Evolutionary conservation across 2,797 vertebrate species (phyloP).

Genomic region (Champsocephalus gunnari): DNA sequence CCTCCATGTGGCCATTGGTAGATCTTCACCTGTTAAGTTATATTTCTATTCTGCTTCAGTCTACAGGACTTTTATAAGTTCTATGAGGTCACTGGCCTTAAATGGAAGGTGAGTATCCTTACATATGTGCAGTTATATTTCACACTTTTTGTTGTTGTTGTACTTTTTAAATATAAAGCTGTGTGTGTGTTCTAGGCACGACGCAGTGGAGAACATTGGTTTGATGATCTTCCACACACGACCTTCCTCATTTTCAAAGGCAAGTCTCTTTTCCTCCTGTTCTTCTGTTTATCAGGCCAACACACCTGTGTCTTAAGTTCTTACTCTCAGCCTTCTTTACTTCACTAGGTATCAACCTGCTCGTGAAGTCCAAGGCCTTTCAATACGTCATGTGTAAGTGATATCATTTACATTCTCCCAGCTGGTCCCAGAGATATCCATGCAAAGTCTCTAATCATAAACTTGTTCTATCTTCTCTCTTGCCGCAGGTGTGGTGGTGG

Average conservation of each 20-base stretch:
- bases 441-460: constrained; percentile 2
- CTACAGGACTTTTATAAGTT: constrained; percentile 96
- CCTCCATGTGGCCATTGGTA: no score
- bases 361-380: constrained; percentile 94
- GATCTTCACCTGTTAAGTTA: no score
- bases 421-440: background rate
- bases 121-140: background rate
- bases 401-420: background rate
- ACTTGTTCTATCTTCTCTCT: constrained; percentile 5
- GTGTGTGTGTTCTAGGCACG: constrained; percentile 85
- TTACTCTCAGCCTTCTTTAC: constrained; percentile 6
- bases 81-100: constrained; percentile 95
- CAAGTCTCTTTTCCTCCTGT: constrained; percentile 57
- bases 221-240: constrained; percentile 95
- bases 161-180: background rate
- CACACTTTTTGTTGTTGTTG: background rate
- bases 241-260: constrained; percentile 98
- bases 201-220: constrained; percentile 94
- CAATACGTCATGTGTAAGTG: constrained; percentile 98
- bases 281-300: background rate
- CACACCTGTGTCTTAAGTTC: background rate
- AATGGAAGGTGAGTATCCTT: constrained; percentile 91
- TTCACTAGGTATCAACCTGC: constrained; percentile 91
- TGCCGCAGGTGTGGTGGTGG: constrained; percentile 92
- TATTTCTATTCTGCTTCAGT: constrained; percentile 77